Evolutionary conservation across 2,113 vertebrate species (phyloP), one percentile per base, ranked within the genome.

Genomic region (Micromys minutus): DNA sequence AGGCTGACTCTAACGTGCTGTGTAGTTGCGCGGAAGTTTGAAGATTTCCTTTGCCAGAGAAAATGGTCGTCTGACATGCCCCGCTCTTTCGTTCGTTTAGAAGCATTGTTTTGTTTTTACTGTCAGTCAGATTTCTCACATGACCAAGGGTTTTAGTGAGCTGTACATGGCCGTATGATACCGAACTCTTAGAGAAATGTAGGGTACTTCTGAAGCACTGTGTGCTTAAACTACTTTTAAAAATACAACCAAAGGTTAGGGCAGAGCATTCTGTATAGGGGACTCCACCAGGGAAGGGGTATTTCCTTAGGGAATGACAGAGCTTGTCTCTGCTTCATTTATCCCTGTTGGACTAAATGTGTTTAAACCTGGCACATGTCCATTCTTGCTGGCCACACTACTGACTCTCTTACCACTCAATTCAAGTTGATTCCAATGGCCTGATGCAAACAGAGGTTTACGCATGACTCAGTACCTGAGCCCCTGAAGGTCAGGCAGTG

Each of bases 151-250:
- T 74, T 93, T 97, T 79, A 59, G 39, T 95, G 61, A 86, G 45
- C 47, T 63, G 10, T 39, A 3, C 26, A 9, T 71, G 50, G 19
- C 61, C 69, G 9, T 95, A 26, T 77, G 80, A 75, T 63, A 52
- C 67, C 91, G 50, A 95, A 81, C 24, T 90, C 77, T 52, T 80
- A 50, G 83, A 90, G 71, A 91, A 93, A 87, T 85, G 31, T 36
- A 75, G 65, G 59, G 79, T n/a, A 47, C 76, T 92, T 85, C 55
- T 39, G 67, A 50, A 96, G 67, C 74, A 59, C 2, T 36, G 10
- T 95, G 77, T 91, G 57, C 97, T 88, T 95, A 65, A n/a, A 89
- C 71, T 91, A 74, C 52, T 81, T 96, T 92, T 26, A 92, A 45
- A 95, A 94, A 89, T 93, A 50, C 52, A 63, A 81, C 22, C 61